Conservation (phyloP, 1,140 invertebrate genomes). For the Ditylenchus dipsaci region DNA sequence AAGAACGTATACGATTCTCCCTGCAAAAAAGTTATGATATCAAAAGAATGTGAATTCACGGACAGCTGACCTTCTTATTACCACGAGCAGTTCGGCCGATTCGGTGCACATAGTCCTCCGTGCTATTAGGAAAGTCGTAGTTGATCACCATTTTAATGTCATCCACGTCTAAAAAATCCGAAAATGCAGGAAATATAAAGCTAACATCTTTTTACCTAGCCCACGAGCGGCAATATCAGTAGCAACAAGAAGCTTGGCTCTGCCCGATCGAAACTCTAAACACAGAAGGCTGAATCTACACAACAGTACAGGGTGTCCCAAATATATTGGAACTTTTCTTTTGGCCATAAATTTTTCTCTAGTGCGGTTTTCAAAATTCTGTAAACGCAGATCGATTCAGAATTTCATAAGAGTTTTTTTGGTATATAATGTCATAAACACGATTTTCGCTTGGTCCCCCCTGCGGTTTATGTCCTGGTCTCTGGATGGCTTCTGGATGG, state of each 20-base stretch:
- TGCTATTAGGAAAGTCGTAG: conserved; percentile 94
- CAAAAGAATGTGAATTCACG: no score
- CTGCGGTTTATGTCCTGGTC: no score
- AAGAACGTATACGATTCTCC: conserved; percentile 87
- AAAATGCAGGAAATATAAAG: neutral
- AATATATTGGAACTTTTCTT: no score
- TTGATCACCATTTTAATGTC: conserved; percentile 99
- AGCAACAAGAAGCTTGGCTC: conserved; percentile 84
- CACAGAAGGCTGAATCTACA: neutral
- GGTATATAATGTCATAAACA: no score
- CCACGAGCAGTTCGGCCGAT: conserved; percentile 92
- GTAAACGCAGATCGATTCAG: no score
- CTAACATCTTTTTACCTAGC: conserved; percentile 68
- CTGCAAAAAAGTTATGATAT: neutral
- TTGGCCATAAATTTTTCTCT: no score
- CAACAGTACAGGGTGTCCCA: neutral
- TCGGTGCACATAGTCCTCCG: conserved; percentile 97
- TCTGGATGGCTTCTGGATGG: no score
- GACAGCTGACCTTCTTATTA: conserved; percentile 63
- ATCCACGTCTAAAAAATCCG: conserved; percentile 78
- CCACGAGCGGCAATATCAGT: conserved; percentile 97
- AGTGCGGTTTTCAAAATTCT: no score
- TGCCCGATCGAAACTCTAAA: conserved; percentile 83
- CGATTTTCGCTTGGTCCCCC: no score
- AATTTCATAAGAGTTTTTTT: no score